These are phyloP conservation scores for Ianthella basta DNA, from an alignment of 37 sponge, comb jelly and placozoan species.

Conservation along the genomic window DNA sequence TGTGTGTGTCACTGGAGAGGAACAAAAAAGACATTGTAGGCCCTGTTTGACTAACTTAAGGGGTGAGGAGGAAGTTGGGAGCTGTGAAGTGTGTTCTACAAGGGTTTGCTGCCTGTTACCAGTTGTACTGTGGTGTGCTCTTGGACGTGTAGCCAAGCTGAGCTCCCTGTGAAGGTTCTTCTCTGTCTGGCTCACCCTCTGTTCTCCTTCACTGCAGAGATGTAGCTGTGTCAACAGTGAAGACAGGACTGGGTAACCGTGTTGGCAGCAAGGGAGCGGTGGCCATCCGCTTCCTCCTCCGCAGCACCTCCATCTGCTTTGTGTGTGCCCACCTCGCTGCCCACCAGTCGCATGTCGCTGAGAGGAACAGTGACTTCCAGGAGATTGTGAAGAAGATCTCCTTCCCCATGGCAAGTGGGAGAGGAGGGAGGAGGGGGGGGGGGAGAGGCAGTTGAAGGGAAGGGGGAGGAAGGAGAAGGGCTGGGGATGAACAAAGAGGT, in stretches of 20 bases:
- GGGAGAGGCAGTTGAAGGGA: background rate
- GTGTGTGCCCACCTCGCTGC: slow-evolving; percentile 99
- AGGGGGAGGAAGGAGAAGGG: background rate
- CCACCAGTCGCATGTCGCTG: slow-evolving; percentile 87
- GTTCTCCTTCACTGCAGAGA: slow-evolving; percentile 43
- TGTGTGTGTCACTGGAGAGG: no score
- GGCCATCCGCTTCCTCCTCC: slow-evolving; percentile 87
- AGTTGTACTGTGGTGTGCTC: no score
- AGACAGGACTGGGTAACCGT: slow-evolving; percentile 95
- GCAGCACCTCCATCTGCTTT: slow-evolving; percentile 89
- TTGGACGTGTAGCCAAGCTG: no score
- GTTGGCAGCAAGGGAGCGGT: slow-evolving; percentile 99
- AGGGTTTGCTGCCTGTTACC: no score
- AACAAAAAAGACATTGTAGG: no score
- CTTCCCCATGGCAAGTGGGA: slow-evolving; percentile 67
- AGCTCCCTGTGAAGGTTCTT: no score
- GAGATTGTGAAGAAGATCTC: slow-evolving; percentile 79
- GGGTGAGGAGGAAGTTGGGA: no score
- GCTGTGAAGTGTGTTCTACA: no score
- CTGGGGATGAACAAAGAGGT: background rate
- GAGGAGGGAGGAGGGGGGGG: background rate
- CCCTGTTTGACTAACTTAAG: no score
- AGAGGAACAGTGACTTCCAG: slow-evolving; percentile 89
- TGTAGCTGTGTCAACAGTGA: slow-evolving; percentile 84
- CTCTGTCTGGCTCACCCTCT: background rate